phyloP scores from a whole-genome alignment of 1,140 invertebrate genomes.

The Thaumetopoea pityocampa region DNA sequence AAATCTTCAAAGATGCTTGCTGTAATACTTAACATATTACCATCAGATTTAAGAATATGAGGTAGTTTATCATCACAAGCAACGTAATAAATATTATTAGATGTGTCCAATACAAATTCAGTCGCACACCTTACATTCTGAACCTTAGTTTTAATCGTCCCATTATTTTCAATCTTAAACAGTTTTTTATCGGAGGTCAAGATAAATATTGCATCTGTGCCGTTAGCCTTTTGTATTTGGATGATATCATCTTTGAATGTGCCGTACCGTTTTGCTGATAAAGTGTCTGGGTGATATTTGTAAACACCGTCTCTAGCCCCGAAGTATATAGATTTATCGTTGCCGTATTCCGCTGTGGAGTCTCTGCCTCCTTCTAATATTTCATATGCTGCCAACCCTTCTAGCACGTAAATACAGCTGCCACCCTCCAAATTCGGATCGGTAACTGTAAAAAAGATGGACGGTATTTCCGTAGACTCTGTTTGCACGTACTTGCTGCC shows the following conservation, averaged over 20 bases:
- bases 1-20: conserved; percentile 39
- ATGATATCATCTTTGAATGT: conserved; percentile 48
- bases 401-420: conserved; percentile 51
- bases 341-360: conserved; percentile 47
- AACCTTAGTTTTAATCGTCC: conserved; percentile 37
- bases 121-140: conserved; percentile 31
- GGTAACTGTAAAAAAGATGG: conserved; percentile 51
- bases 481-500: conserved; percentile 30
- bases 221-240: conserved; percentile 57
- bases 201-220: conserved; percentile 39
- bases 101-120: conserved; percentile 58
- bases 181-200: conserved; percentile 39
- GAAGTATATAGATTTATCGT: conserved; percentile 43
- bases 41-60: conserved; percentile 36
- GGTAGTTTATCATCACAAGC: conserved; percentile 38
- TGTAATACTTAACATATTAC: conserved; percentile 24
- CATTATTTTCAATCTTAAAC: conserved; percentile 47
- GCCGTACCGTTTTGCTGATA: conserved; percentile 50
- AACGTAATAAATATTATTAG: conserved; percentile 56
- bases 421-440: conserved; percentile 43
- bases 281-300: conserved; percentile 38
- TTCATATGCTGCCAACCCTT: conserved; percentile 56
- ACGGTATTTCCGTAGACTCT: conserved; percentile 40
- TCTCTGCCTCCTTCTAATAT: conserved; percentile 55
- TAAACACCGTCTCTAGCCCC: conserved; percentile 53